These are phyloP conservation scores for Aerospiza tachiro DNA, from an alignment of 2,797 vertebrate genomes.

Conservation along the genomic window DNA sequence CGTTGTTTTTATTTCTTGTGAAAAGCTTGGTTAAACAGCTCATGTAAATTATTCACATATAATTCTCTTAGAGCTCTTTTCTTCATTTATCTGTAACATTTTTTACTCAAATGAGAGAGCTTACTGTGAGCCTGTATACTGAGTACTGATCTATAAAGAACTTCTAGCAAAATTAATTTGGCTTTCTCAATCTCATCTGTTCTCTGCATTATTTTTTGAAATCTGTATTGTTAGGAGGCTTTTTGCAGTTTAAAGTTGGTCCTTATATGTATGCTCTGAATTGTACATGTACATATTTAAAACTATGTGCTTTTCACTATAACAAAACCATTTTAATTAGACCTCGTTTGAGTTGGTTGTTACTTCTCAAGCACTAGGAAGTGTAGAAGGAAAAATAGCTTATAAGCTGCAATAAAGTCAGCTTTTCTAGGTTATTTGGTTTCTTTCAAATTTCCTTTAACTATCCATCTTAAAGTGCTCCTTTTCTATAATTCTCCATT, in stretches of 20 bases:
- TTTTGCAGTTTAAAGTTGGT: neutral
- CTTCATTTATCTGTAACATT: neutral
- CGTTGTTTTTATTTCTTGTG: neutral
- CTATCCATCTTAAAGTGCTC: neutral
- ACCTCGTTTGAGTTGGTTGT: neutral
- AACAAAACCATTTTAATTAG: neutral
- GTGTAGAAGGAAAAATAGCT: neutral
- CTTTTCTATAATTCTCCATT: neutral
- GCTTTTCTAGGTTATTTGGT: neutral
- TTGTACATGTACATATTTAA: neutral
- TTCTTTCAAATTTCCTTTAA: neutral
- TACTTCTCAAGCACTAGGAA: neutral
- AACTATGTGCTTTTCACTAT: neutral
- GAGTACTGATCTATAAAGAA: neutral
- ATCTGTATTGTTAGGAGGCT: neutral
- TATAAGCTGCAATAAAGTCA: neutral
- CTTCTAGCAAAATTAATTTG: neutral
- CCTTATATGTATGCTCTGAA: neutral
- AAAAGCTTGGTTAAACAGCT: neutral
- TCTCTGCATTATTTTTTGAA: neutral
- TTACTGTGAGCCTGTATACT: neutral
- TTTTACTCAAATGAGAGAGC: neutral
- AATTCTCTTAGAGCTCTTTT: slow-evolving; percentile 25
- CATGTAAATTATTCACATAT: slow-evolving; percentile 33
- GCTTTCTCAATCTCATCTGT: neutral